phyloP scores from a whole-genome alignment of 2,888 invertebrate genomes.

The Cataglyphis livida region DNA sequence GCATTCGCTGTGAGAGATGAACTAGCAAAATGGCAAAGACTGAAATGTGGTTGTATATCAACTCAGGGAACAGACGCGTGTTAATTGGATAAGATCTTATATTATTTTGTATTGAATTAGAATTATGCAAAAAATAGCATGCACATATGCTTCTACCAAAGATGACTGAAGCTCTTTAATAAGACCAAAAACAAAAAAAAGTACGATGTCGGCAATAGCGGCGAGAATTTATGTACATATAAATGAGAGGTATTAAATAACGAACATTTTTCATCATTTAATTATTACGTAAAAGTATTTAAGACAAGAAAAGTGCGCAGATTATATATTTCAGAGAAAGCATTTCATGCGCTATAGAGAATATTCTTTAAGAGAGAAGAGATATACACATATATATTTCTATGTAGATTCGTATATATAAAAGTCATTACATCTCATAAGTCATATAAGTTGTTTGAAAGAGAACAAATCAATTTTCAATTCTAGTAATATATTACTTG shows the following conservation, averaged over 20 bases:
- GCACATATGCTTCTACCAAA: constrained; percentile 81
- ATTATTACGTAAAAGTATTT: constrained; percentile 49
- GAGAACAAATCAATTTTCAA: constrained; percentile 69
- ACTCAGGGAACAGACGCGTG: constrained; percentile 83
- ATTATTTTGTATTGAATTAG: constrained; percentile 65
- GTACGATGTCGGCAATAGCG: constrained; percentile 44
- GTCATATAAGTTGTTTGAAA: constrained; percentile 58
- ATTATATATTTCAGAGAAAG: constrained; percentile 81
- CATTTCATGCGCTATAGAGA: constrained; percentile 71
- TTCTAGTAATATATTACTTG: constrained; percentile 78
- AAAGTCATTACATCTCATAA: constrained; percentile 76
- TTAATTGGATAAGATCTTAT: constrained; percentile 74
- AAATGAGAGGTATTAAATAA: constrained; percentile 61
- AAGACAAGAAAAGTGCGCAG: constrained; percentile 50
- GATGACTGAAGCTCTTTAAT: constrained; percentile 81
- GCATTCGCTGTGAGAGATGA: constrained; percentile 72
- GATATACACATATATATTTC: constrained; percentile 71
- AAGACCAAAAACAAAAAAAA: constrained; percentile 71
- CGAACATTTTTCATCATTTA: constrained; percentile 66
- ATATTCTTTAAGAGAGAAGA: constrained; percentile 79
- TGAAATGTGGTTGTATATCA: constrained; percentile 82
- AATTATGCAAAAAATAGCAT: constrained; percentile 60
- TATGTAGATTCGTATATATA: constrained; percentile 75
- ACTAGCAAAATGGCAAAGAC: constrained; percentile 79
- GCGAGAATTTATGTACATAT: constrained; percentile 66